Evolutionary conservation across 2,797 vertebrate species (phyloP), one percentile per base, ranked within the genome.

Genomic region (Enoplosus armatus): DNA sequence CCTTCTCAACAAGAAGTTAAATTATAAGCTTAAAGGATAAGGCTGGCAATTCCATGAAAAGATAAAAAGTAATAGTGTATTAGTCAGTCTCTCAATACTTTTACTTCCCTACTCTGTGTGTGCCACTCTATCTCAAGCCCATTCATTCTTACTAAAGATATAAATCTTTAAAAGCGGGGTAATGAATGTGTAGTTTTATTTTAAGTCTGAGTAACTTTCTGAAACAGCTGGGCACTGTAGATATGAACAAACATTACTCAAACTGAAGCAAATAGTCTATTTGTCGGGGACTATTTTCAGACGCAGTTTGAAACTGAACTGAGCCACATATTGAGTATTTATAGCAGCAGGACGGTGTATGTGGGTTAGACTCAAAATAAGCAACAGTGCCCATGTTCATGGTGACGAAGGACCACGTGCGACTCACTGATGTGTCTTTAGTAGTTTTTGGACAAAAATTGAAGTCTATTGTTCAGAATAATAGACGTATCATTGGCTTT

Each of bases 121-220:
- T 20, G 47, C 16, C 64, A 39, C 31, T 50, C 67, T 56, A 22
- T 10, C 54, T 18, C 4, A 16, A 77, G 16, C 39, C 26, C n/a
- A 63, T 53, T 72, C 12, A 51, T 80, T 77, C 12, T 48, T 7
- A 39, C 22, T 51, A n/a, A 60, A 66, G 39, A 67, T 63, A 71
- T 79, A 70, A 71, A 82, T 85, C 81, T 87, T 74, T 56, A 37
- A 61, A 63, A 84, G 72, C 1, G 8, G 65, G 55, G 77, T 56
- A n/a, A 59, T 67, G 45, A 73, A 71, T 39, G 54, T n/a, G 11
- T 71, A 16, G 41, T 43, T 45, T 73, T 27, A 58, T 51, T 64
- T 83, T 72, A 61, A 73, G 43, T 29, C 31, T 70, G 59, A 37
- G 27, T 71, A 26, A 78, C 70, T 54, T 79, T 26, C 20, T 66